These are phyloP conservation scores for Rattus rattus DNA, from an alignment of 2,113 vertebrate species.

Conservation along the genomic window DNA sequence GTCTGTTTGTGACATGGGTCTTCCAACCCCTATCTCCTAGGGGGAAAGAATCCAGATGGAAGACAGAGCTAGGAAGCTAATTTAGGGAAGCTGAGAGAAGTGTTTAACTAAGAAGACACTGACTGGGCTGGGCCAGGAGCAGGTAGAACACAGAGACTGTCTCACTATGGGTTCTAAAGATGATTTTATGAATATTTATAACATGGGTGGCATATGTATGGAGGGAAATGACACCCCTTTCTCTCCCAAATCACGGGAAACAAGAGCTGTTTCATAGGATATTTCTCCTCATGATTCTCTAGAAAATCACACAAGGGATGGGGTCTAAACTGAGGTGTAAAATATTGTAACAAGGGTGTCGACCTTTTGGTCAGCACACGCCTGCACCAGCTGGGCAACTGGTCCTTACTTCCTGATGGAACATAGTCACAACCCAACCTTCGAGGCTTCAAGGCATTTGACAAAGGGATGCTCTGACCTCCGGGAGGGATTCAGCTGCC, in stretches of 20 bases:
- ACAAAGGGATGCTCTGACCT: neutral
- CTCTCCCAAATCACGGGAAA: too few species aligned
- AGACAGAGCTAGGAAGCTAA: neutral
- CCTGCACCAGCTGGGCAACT: neutral
- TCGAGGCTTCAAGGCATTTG: neutral
- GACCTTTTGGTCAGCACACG: neutral
- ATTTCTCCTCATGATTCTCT: neutral
- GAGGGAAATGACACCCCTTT: neutral
- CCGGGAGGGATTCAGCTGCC: neutral
- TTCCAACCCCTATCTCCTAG: neutral
- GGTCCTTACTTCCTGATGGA: neutral
- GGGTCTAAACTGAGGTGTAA: too few species aligned
- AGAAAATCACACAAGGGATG: neutral
- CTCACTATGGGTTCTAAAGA: neutral
- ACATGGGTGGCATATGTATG: neutral
- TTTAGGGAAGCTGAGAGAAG: neutral
- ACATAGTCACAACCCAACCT: neutral
- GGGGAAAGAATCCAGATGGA: neutral
- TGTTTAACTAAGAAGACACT: neutral
- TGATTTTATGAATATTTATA: neutral
- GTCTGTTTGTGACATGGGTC: neutral
- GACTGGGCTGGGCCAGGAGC: neutral
- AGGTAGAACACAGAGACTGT: too few species aligned
- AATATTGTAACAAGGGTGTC: neutral
- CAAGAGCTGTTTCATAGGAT: neutral